Evolutionary conservation across 2,888 invertebrate species (phyloP).

Genomic region (Philopedon plagiatum): DNA sequence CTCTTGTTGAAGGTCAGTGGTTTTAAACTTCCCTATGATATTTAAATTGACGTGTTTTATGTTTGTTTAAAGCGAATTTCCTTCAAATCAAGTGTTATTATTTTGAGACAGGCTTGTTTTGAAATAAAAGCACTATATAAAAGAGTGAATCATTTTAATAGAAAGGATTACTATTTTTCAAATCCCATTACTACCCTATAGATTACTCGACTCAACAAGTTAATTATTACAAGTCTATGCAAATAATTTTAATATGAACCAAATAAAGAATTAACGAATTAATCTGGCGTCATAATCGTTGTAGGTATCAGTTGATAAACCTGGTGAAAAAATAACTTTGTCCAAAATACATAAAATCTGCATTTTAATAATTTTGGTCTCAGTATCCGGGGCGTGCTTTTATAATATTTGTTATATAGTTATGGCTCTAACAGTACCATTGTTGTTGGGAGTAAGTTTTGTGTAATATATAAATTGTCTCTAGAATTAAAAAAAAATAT

Average conservation of each 20-base stretch:
- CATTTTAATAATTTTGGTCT: neutral
- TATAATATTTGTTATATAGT: neutral
- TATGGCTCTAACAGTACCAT: neutral
- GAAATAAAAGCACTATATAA: too few species aligned
- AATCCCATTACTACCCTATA: constrained; percentile 16
- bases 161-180: too few species aligned
- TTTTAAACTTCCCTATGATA: too few species aligned
- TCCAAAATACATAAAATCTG: constrained; percentile 12
- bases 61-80: too few species aligned
- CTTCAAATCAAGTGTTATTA: too few species aligned
- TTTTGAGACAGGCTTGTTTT: too few species aligned
- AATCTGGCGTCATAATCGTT: constrained; percentile 16
- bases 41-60: too few species aligned
- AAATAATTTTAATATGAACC: constrained; percentile 12
- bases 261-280: constrained; percentile 22
- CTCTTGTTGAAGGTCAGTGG: too few species aligned
- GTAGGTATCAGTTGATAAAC: constrained; percentile 16
- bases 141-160: too few species aligned
- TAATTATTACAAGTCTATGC: constrained; percentile 8
- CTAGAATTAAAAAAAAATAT: too few species aligned
- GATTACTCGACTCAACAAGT: neutral
- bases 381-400: neutral
- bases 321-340: neutral
- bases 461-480: too few species aligned
- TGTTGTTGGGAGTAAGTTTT: neutral